phyloP scores from a whole-genome alignment of 2,888 invertebrate species.

The Drosophila ezoana region DNA sequence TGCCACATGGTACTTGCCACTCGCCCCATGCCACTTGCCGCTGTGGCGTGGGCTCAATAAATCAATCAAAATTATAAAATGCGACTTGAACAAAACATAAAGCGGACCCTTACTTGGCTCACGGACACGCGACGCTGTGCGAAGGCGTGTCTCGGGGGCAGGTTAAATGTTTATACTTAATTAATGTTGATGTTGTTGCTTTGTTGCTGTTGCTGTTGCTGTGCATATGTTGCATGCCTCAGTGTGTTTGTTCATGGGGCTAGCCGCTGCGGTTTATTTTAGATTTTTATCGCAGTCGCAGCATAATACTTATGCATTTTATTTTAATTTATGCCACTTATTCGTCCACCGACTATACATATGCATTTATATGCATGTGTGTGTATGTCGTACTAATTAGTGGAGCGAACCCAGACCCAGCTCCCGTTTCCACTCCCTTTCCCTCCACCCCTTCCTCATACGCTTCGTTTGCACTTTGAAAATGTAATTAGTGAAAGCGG shows the following conservation, averaged over 20 bases:
- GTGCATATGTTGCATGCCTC: conserved; percentile 64
- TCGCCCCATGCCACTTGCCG: conserved; percentile 17
- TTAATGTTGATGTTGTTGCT: conserved; percentile 66
- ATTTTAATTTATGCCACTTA: conserved; percentile 81
- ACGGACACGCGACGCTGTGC: conserved; percentile 60
- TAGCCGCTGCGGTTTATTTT: conserved; percentile 71
- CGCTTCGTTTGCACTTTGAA: conserved; percentile 81
- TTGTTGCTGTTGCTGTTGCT: conserved; percentile 19
- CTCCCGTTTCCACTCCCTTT: conserved; percentile 15
- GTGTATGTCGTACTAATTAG: conserved; percentile 70
- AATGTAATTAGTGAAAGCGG: conserved; percentile 79
- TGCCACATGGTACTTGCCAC: conserved; percentile 22
- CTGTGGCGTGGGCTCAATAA: conserved; percentile 58
- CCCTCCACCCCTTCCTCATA: conserved; percentile 44
- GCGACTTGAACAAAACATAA: conserved; percentile 42
- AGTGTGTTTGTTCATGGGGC: conserved; percentile 46
- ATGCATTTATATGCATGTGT: conserved; percentile 5
- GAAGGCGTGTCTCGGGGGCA: conserved; percentile 70
- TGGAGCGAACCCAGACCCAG: conserved; percentile 53
- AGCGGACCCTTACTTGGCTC: conserved; percentile 46
- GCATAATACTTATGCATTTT: conserved; percentile 72
- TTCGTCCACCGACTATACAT: conserved; percentile 33
- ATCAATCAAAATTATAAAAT: conserved; percentile 71
- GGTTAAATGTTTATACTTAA: conserved; percentile 80
- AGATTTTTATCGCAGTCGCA: conserved; percentile 69